Evolutionary conservation across 2,888 invertebrate genomes (phyloP).

Genomic region (Panzeria rudis): DNA sequence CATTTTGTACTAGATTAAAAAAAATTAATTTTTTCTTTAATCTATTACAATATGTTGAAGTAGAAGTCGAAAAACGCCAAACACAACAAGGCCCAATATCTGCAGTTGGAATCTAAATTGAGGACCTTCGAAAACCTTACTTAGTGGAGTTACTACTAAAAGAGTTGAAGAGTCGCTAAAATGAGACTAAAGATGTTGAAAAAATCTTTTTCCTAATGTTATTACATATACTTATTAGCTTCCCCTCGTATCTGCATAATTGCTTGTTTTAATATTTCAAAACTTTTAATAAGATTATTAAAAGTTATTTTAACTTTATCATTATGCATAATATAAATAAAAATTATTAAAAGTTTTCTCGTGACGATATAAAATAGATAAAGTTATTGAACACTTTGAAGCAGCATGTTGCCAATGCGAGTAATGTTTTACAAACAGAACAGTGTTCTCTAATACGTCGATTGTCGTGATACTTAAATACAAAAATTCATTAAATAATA

Average conservation of each 20-base stretch:
- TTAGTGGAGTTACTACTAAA: no score
- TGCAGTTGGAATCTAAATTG: no score
- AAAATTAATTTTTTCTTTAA: no score
- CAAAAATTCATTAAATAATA: constrained; percentile 20
- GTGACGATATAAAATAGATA: constrained; percentile 9
- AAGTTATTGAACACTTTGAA: neutral
- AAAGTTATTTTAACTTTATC: neutral
- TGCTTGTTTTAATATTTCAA: neutral
- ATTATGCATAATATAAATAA: constrained; percentile 43
- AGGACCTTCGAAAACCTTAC: no score
- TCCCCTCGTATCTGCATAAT: neutral
- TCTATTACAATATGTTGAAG: no score
- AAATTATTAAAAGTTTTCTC: constrained; percentile 15
- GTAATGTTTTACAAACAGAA: neutral
- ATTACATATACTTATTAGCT: neutral
- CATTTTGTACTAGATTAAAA: no score
- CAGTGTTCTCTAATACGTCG: neutral
- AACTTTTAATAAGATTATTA: constrained; percentile 29
- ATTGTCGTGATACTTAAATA: neutral
- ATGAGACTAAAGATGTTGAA: no score
- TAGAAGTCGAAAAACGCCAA: no score
- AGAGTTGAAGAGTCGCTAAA: no score
- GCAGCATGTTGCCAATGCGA: constrained; percentile 18
- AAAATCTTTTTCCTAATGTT: no score
- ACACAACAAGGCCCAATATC: no score